These are phyloP conservation scores for Erynnis tages DNA, from an alignment of 2,888 invertebrate species.

Conservation along the genomic window DNA sequence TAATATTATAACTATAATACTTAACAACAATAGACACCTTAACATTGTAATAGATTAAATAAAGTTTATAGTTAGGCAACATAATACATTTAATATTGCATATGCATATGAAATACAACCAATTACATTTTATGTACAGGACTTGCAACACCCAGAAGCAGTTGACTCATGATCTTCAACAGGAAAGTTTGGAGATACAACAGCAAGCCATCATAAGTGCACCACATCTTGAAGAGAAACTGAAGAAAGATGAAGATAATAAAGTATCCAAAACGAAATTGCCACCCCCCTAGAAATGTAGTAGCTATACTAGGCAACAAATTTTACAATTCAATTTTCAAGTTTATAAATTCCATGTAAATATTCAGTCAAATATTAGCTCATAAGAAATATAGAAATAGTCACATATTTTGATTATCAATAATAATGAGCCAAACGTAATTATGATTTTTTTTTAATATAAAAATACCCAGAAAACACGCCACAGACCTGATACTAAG, in stretches of 20 bases:
- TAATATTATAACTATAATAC: conserved; percentile 40
- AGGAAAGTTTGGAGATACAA: conserved; percentile 73
- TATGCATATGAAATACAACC: conserved; percentile 27
- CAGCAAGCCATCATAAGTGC: conserved; percentile 66
- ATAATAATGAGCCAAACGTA: no score
- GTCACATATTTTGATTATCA: no score
- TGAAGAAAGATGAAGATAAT: conserved; percentile 45
- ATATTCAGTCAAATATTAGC: conserved; percentile 18
- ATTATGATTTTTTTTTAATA: no score
- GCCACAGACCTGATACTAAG: no score
- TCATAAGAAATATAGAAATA: no score
- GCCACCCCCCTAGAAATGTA: conserved; percentile 13
- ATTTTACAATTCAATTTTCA: no score
- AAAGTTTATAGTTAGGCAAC: conserved; percentile 20
- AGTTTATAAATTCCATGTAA: conserved; percentile 9
- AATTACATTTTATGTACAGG: conserved; percentile 47
- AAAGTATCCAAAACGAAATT: conserved; percentile 17
- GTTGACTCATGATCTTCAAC: conserved; percentile 66
- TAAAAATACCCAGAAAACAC: no score
- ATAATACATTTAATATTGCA: conserved; percentile 20
- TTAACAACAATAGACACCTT: conserved; percentile 42
- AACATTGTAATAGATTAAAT: conserved; percentile 26
- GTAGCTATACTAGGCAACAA: no score
- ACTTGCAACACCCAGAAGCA: conserved; percentile 67
- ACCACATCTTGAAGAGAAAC: conserved; percentile 64